phyloP scores from a whole-genome alignment of 2,113 vertebrate genomes.

The Emydura subglobosa region DNA sequence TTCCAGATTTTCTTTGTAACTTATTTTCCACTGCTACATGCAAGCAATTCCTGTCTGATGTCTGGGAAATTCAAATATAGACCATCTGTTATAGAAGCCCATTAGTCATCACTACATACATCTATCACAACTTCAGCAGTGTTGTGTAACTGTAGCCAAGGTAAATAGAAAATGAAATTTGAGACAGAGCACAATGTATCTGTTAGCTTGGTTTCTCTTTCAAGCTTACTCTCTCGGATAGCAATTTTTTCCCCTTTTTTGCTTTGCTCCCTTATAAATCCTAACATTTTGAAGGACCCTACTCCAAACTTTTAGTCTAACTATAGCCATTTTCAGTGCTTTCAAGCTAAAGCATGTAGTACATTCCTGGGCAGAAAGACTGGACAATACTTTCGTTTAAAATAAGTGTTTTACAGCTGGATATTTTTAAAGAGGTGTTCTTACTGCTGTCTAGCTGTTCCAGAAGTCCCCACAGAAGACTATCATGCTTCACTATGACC shows the following conservation, averaged over 20 bases:
- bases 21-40: slow-evolving; percentile 24
- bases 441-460: background rate
- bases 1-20: slow-evolving; percentile 13
- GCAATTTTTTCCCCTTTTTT: background rate
- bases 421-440: background rate
- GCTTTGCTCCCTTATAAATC: background rate
- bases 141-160: slow-evolving; percentile 20
- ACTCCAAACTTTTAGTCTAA: slow-evolving; percentile 15
- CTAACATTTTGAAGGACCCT: background rate
- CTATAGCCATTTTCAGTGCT: background rate
- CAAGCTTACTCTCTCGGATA: background rate
- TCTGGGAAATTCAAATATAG: slow-evolving; percentile 50
- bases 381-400: background rate
- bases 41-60: slow-evolving; percentile 14
- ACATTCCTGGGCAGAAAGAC: background rate
- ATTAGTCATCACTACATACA: slow-evolving; percentile 15
- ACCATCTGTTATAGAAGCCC: slow-evolving; percentile 19
- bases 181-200: background rate
- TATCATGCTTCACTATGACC: accelerated
- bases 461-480: background rate
- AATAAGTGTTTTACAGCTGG: background rate
- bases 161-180: slow-evolving; percentile 10
- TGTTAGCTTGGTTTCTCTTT: background rate
- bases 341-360: background rate
- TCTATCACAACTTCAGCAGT: background rate